Base-by-base conservation (phyloP, 1,140 invertebrate genomes). In the Bilobella aurantiaca region DNA sequence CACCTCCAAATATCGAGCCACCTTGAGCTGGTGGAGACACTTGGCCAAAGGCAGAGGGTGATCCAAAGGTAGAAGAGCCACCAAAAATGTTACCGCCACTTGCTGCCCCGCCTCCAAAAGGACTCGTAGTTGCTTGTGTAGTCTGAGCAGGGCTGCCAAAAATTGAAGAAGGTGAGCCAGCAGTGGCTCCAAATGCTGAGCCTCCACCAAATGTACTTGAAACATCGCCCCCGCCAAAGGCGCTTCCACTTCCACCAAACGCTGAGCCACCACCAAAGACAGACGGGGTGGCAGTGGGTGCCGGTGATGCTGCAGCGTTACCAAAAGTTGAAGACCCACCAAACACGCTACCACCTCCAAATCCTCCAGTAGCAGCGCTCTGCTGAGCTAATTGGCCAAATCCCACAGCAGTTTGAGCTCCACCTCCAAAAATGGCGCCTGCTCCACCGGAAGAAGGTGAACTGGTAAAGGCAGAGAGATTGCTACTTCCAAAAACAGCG, bases 351-450 rank as follows among this genome's bases (percentile, higher is more conserved):
- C 49, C 49, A 23, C 57, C 57, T 29, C 57, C 57, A 29, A 58
- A 58, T 58, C 3, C 28, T 5, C 25, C 14, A 31, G 59, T 37
- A 5, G 58, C 25, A 29, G 58, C 28, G 3, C 8, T 14, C 34
- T 62, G 59, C 28, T 62, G 59, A 3, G 59, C 59, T 12, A 62
- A 25, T 28, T 62, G 59, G 3, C 59, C 59, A 42, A 62, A 62
- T 42, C 59, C 37, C 2, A 62, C 14, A 3, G 59, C 12, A 21
- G 25, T 8, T 14, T 3, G n/a, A 14, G 59, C 37, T 62, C 29
- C 59, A 31, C 59, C 59, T 42, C 59, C 59, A 28, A 62, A 62
- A 42, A 62, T 62, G 8, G 59, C 37, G 23, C 30, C 59, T 30
- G 25, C 3, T 5, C 49, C 21, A 23, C 8, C 34, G 18, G 34